Conservation (phyloP, 2,888 invertebrate genomes). For the Melinaea menophilus region DNA sequence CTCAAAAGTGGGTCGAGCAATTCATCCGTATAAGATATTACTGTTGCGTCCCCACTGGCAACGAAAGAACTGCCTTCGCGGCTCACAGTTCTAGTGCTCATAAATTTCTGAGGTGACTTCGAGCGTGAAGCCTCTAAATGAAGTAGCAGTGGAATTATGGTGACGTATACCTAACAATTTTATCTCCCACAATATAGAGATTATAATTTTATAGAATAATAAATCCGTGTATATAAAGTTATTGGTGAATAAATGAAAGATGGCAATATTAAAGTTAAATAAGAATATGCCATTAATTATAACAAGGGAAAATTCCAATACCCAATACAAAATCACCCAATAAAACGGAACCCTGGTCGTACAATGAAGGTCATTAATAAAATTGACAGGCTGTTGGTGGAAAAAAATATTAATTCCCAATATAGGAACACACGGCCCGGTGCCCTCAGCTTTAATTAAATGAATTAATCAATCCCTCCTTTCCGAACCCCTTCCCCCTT, state of each 20-base stretch:
- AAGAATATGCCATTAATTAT: slow-evolving; percentile 1
- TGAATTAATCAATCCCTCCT: slow-evolving; percentile 45
- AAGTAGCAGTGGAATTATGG: slow-evolving; percentile 2
- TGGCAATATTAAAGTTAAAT: not conserved
- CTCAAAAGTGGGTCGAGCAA: slow-evolving; percentile 21
- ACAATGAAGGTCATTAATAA: slow-evolving; percentile 35
- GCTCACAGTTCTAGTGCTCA: slow-evolving; percentile 11
- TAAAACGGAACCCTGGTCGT: slow-evolving; percentile 19
- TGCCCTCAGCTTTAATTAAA: slow-evolving; percentile 46
- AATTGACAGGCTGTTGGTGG: slow-evolving; percentile 35
- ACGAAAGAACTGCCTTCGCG: slow-evolving; percentile 12
- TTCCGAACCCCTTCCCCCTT: slow-evolving; percentile 23
- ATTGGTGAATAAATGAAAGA: not conserved
- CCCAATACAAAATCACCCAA: slow-evolving; percentile 13
- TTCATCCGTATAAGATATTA: slow-evolving; percentile 17
- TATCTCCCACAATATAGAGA: too few relatives aligned
- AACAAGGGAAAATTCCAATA: slow-evolving; percentile 2
- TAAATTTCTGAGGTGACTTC: slow-evolving; percentile 15
- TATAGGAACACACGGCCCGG: slow-evolving; percentile 37
- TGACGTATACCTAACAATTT: not conserved
- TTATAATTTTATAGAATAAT: too few relatives aligned
- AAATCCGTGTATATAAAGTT: too few relatives aligned
- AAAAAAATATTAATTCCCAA: slow-evolving; percentile 36
- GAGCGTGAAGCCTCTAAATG: slow-evolving; percentile 1
- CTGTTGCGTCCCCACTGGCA: slow-evolving; percentile 14